A percentile compares a stretch with the other conserved stretches of the same genome.
These are phyloP conservation scores for Natrix natrix DNA, from an alignment of 2,797 vertebrate species.

Conservation along the genomic window DNA sequence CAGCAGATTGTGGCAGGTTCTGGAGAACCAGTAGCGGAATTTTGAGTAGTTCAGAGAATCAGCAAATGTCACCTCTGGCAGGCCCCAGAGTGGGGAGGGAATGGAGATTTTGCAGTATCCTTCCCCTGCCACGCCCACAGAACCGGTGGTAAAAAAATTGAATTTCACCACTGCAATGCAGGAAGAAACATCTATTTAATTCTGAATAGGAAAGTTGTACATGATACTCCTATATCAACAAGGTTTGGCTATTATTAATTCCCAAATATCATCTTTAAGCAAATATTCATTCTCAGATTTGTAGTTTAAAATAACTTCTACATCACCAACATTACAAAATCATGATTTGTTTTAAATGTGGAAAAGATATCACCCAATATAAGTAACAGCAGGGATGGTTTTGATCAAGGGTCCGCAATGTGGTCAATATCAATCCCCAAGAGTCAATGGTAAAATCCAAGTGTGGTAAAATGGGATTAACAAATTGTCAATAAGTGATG, in stretches of 20 bases:
- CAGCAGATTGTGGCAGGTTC: no score
- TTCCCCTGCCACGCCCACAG: no score
- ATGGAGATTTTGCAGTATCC: no score
- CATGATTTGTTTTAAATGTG: background rate
- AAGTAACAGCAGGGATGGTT: background rate
- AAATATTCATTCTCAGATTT: background rate
- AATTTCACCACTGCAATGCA: background rate
- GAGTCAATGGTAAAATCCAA: background rate
- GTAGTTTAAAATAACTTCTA: background rate
- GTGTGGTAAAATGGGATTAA: background rate
- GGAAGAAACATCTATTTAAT: background rate
- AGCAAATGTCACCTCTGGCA: no score
- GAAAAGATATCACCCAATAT: background rate
- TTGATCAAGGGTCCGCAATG: background rate
- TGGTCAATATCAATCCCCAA: background rate
- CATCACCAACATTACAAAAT: background rate
- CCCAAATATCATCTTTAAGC: background rate
- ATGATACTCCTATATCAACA: background rate
- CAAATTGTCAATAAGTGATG: background rate
- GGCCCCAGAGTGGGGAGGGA: no score
- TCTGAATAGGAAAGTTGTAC: background rate
- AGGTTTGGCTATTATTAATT: background rate
- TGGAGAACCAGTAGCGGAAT: no score
- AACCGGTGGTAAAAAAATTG: no score
- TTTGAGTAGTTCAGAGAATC: no score